Percentiles rank a stretch among this genome's conserved stretches.
phyloP scores from a whole-genome alignment of 2,113 vertebrate species.

The Tenrec ecaudatus region DNA sequence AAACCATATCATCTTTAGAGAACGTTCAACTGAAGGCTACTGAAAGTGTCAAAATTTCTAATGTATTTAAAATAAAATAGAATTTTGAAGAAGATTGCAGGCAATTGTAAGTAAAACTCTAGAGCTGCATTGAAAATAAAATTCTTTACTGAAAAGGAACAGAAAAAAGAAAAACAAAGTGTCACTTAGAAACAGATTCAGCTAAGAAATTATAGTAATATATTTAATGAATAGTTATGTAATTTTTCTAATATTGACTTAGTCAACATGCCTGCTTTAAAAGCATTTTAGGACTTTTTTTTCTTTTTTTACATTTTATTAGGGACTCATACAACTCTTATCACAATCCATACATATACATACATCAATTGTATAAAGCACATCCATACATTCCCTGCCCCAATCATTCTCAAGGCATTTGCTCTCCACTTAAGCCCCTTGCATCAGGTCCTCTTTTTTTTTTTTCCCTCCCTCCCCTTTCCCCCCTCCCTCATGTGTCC shows the following conservation, averaged over 20 bases:
- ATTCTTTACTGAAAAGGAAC: slow-evolving; percentile 37
- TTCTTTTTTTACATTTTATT: too few species aligned
- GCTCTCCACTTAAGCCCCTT: too few species aligned
- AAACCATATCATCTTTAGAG: slow-evolving; percentile 29
- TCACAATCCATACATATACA: too few species aligned
- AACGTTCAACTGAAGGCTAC: background rate
- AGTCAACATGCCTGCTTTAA: background rate
- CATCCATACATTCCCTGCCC: too few species aligned
- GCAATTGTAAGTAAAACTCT: slow-evolving; percentile 8
- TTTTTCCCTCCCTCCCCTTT: too few species aligned
- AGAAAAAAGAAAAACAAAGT: background rate
- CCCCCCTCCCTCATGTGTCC: too few species aligned
- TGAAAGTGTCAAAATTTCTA: background rate
- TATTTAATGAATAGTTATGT: background rate
- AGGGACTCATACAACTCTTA: too few species aligned
- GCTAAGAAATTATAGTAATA: background rate
- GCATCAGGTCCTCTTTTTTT: too few species aligned
- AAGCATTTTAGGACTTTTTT: slow-evolving; percentile 4
- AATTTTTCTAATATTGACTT: slow-evolving; percentile 16
- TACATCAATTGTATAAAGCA: too few species aligned
- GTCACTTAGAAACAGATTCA: background rate
- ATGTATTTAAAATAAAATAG: slow-evolving; percentile 19
- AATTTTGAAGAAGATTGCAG: slow-evolving; percentile 31
- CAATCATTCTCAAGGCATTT: too few species aligned
- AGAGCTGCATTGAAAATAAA: background rate